Base-by-base conservation (phyloP, 2,797 vertebrate species). In the Microhierax caerulescens region DNA sequence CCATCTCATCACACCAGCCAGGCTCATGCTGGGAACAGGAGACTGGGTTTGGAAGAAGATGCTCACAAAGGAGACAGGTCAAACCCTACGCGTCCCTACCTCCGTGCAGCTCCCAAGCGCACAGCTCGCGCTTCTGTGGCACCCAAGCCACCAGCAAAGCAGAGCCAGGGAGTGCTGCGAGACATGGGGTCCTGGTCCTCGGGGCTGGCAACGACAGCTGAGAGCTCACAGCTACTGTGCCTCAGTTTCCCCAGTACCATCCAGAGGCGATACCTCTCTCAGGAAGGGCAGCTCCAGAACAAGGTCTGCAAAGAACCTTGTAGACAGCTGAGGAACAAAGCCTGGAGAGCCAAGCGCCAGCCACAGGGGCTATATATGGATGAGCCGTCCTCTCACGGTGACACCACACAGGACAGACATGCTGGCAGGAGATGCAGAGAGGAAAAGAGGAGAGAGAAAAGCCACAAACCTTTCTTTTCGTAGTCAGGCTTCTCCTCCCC, bases 401-500 rank as follows among this genome's bases (percentile, higher is more conserved):
- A 39, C n/a, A 11, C 28, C 1, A 1, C 37, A 12, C 18, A 50
- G 30, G 37, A 27, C 48, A 48, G 41, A 28, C 51, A 15, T 12
- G 14, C 23, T 4, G 3, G 39, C 61, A 65, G 27, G 24, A 25
- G 13, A 63, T 17, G 10, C 7, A 2, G 25, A 19, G 12, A n/a
- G 4, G 19, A 9, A 19, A 47, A 34, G 15, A 27, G 5, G 10
- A 60, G 32, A 41, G 4, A 78, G 14, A 45, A 63, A 47, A 75
- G 4, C n/a, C 48, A 97, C 99, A 76, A 95, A 99, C 99, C 99
- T 99, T 98, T 98, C 97, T 99, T 99, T 54, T 99, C 98, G 6
- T 99, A 98, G 83, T 98, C 98, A 2, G 98, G 98, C 56, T 99
- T 99, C 15, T 98, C 98, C 30, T 98, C 98, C 7, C 99, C 99